These are phyloP conservation scores for Oxygymnocypris stewartii DNA, from an alignment of 2,113 vertebrate species.

Conservation along the genomic window DNA sequence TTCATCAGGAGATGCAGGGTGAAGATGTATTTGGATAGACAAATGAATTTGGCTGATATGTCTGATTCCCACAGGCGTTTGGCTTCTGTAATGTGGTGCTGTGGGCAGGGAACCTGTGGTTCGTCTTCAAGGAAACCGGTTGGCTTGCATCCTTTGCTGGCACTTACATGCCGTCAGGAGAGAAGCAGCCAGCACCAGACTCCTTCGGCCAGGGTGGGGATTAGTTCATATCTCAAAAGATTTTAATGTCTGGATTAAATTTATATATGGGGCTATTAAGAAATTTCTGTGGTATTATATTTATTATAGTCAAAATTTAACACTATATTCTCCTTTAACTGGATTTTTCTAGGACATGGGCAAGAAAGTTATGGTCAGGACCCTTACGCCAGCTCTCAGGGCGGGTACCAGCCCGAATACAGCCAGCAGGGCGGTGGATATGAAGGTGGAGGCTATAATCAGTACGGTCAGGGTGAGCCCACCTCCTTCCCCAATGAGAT, in stretches of 20 bases:
- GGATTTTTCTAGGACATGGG: slow-evolving; percentile 60
- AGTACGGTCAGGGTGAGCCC: slow-evolving; percentile 77
- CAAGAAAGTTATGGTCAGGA: slow-evolving; percentile 77
- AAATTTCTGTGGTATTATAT: neutral
- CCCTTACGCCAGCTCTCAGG: slow-evolving; percentile 72
- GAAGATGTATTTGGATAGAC: neutral
- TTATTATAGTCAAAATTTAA: neutral
- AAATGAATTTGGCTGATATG: neutral
- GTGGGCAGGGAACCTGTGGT: slow-evolving; percentile 89
- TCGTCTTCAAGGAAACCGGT: slow-evolving; percentile 90
- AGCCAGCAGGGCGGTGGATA: slow-evolving; percentile 74
- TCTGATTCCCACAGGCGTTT: slow-evolving; percentile 75
- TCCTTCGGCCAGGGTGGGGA: slow-evolving; percentile 67
- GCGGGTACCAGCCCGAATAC: slow-evolving; percentile 82
- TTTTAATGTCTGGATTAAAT: too few relatives aligned
- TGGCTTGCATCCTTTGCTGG: slow-evolving; percentile 81
- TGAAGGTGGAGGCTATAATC: slow-evolving; percentile 71
- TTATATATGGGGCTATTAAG: too few relatives aligned
- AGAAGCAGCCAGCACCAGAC: slow-evolving; percentile 80
- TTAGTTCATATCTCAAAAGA: neutral
- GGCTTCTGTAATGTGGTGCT: slow-evolving; percentile 88
- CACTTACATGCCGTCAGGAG: slow-evolving; percentile 56
- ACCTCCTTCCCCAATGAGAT: slow-evolving; percentile 93
- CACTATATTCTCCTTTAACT: neutral
- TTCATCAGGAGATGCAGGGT: neutral